Conservation (phyloP, 2,888 invertebrate species). For the Helobdella robusta region DNA sequence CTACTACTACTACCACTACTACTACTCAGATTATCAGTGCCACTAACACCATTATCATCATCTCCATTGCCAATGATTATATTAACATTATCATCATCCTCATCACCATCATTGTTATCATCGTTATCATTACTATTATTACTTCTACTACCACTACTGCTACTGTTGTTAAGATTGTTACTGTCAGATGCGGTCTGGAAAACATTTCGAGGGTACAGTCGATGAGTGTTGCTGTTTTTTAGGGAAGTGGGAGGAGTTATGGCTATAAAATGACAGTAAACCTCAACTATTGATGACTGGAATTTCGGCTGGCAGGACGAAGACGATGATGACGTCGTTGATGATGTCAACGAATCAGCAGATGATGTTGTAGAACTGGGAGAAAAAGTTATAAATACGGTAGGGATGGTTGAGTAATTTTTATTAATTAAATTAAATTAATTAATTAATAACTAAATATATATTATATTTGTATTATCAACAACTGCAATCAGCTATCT, state of each 20-base stretch:
- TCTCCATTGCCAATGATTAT: not conserved
- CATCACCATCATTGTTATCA: not conserved
- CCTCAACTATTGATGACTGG: slow-evolving; percentile 34
- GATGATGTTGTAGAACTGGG: too few species aligned
- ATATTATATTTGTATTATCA: too few species aligned
- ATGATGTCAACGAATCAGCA: not conserved
- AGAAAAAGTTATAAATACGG: not conserved
- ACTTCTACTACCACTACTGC: too few species aligned
- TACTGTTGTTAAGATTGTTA: too few species aligned
- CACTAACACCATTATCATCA: not conserved
- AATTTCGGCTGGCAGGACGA: slow-evolving; percentile 24
- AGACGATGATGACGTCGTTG: not conserved
- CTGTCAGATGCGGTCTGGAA: too few species aligned
- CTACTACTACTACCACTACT: not conserved
- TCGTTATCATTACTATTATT: slow-evolving; percentile 9
- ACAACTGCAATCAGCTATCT: too few species aligned
- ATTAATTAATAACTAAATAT: too few species aligned
- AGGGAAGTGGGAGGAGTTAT: too few species aligned
- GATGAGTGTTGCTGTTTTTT: too few species aligned
- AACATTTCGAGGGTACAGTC: too few species aligned
- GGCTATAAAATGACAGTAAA: slow-evolving; percentile 76
- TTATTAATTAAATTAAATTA: too few species aligned
- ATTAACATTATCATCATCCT: not conserved
- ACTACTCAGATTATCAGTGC: not conserved
- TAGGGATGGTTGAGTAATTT: not conserved